Evolutionary conservation across 2,888 invertebrate genomes (phyloP).

Genomic region (Pseudolycoriella hygida): DNA sequence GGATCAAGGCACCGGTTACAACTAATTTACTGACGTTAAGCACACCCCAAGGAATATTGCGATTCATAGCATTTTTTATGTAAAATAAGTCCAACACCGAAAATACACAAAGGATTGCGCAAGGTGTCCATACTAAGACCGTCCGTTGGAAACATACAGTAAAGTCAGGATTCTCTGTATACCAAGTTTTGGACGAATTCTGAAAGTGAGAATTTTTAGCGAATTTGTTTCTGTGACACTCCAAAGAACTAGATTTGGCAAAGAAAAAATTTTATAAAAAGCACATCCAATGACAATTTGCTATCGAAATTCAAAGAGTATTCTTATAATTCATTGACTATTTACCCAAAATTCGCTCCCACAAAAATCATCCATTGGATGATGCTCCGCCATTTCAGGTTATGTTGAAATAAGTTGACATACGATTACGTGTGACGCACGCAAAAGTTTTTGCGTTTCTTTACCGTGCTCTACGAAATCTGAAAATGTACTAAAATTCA

Average conservation of each 20-base stretch:
- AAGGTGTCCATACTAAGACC: slow-evolving; percentile 76
- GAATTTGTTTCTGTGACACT: background rate
- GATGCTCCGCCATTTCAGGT: slow-evolving; percentile 11
- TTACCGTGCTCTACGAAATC: too few relatives aligned
- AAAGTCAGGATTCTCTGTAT: slow-evolving; percentile 66
- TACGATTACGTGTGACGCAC: background rate
- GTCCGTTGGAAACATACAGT: slow-evolving; percentile 88
- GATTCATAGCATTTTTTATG: slow-evolving; percentile 54
- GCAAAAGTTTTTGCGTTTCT: too few relatives aligned
- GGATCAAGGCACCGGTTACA: slow-evolving; percentile 42
- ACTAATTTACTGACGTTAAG: slow-evolving; percentile 52
- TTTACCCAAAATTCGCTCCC: slow-evolving; percentile 70
- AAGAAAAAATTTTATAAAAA: background rate
- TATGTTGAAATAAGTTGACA: background rate
- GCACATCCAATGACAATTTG: background rate
- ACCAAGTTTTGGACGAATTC: slow-evolving; percentile 63
- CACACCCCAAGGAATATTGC: slow-evolving; percentile 60
- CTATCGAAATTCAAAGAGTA: too few relatives aligned
- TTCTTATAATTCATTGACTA: slow-evolving; percentile 11
- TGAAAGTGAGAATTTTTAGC: slow-evolving; percentile 22
- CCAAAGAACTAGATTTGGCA: background rate
- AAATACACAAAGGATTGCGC: slow-evolving; percentile 64
- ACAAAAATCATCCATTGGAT: slow-evolving; percentile 57
- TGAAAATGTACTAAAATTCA: too few relatives aligned
- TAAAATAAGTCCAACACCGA: slow-evolving; percentile 58